Evolutionary conservation across 2,113 vertebrate species (phyloP).

Genomic region (Lathamus discolor): DNA sequence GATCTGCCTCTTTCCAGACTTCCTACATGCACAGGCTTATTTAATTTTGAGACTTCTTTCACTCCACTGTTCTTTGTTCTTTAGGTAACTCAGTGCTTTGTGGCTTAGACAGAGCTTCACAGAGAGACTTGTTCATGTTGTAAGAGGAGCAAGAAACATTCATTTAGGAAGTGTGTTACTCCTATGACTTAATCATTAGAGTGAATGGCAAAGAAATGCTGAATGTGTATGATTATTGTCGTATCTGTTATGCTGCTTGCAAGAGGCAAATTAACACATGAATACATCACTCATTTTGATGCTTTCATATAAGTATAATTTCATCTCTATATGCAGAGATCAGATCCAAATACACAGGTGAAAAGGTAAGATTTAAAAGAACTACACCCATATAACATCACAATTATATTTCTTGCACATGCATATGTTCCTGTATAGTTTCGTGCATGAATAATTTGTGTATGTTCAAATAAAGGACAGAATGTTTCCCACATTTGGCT

Average conservation of each 20-base stretch:
- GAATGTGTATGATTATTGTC: background rate
- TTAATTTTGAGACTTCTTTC: background rate
- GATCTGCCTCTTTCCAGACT: background rate
- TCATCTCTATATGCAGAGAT: background rate
- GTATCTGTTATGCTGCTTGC: background rate
- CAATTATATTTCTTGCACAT: background rate
- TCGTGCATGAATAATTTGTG: background rate
- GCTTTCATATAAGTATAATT: background rate
- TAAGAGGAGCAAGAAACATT: background rate
- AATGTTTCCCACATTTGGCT: constrained; percentile 22
- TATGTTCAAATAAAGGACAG: background rate
- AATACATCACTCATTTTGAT: background rate
- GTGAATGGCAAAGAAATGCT: background rate
- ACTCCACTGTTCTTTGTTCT: background rate
- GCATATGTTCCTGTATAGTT: background rate
- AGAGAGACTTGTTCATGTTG: background rate
- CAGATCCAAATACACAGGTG: background rate
- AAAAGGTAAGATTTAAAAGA: background rate
- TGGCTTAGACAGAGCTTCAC: background rate
- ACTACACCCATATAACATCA: background rate
- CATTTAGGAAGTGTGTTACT: background rate
- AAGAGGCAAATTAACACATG: background rate
- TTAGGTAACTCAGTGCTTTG: background rate
- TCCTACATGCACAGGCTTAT: background rate
- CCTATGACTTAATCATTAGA: background rate